These are phyloP conservation scores for Apaloderma vittatum DNA, from an alignment of 2,113 vertebrate species.

Conservation along the genomic window DNA sequence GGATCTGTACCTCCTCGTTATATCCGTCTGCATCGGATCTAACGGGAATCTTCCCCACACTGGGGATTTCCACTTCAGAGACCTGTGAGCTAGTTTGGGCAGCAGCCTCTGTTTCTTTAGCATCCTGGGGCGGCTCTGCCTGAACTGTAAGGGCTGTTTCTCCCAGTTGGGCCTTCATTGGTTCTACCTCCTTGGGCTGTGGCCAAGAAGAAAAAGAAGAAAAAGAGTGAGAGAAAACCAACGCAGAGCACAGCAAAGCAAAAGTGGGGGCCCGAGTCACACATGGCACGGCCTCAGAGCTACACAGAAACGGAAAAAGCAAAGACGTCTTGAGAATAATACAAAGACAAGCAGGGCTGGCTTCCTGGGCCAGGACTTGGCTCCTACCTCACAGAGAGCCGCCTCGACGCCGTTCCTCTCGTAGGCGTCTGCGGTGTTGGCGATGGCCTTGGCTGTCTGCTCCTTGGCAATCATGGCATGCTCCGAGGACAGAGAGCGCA, in stretches of 20 bases:
- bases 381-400: slow-evolving; percentile 76
- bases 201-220: slow-evolving; percentile 44
- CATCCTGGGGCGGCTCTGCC: slow-evolving; percentile 64
- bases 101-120: slow-evolving; percentile 55
- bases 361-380: fast-evolving
- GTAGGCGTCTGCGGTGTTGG: slow-evolving; percentile 67
- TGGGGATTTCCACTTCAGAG: slow-evolving; percentile 96
- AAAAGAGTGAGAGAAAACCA: neutral
- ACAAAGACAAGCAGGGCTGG: fast-evolving
- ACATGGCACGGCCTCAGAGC: neutral
- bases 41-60: slow-evolving; percentile 94
- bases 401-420: slow-evolving; percentile 73
- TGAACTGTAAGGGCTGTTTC: slow-evolving; percentile 67
- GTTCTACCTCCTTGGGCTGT: slow-evolving; percentile 75
- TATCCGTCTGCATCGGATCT: slow-evolving; percentile 93
- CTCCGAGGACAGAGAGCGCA: slow-evolving; percentile 72
- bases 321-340: neutral
- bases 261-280: neutral
- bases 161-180: slow-evolving; percentile 40
- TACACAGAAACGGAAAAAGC: neutral
- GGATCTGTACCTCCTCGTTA: slow-evolving; percentile 92
- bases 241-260: slow-evolving; percentile 21
- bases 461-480: slow-evolving; percentile 78
- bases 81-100: slow-evolving; percentile 83
- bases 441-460: slow-evolving; percentile 81